Conservation (phyloP, 2,797 vertebrate species). For the Hoplostethus atlanticus region DNA sequence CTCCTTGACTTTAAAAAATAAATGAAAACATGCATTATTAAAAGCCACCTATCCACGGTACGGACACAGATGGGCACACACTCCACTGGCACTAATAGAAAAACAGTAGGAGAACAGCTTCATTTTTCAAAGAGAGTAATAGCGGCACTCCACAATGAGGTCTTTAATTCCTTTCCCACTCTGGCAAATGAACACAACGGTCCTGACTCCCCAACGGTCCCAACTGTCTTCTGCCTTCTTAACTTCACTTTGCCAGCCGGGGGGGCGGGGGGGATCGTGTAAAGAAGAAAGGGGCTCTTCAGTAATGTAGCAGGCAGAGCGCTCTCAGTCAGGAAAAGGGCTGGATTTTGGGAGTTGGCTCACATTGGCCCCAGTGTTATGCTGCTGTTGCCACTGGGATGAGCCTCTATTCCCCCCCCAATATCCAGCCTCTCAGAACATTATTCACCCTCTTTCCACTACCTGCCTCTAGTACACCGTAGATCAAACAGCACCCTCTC, state of each 20-base stretch:
- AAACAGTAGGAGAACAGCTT: slow-evolving; percentile 79
- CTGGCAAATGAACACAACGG: slow-evolving; percentile 73
- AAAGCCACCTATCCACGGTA: slow-evolving; percentile 67
- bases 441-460: slow-evolving; percentile 54
- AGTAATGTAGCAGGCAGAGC: slow-evolving; percentile 69
- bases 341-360: slow-evolving; percentile 51
- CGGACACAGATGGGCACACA: slow-evolving; percentile 70
- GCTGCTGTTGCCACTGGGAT: slow-evolving; percentile 22
- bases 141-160: slow-evolving; percentile 73
- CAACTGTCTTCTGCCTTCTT: slow-evolving; percentile 56
- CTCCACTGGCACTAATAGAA: slow-evolving; percentile 78
- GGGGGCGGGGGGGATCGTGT: slow-evolving; percentile 39
- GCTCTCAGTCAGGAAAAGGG: slow-evolving; percentile 55
- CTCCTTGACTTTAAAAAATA: slow-evolving; percentile 72
- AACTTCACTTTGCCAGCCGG: slow-evolving; percentile 60
- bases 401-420: slow-evolving; percentile 23
- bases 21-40: slow-evolving; percentile 83
- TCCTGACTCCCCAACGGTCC: slow-evolving; percentile 64
- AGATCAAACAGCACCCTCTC: slow-evolving; percentile 75
- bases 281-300: slow-evolving; percentile 53
- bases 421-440: slow-evolving; percentile 40
- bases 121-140: slow-evolving; percentile 82
- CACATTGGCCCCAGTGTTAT: slow-evolving; percentile 37
- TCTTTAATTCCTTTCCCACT: slow-evolving; percentile 75
- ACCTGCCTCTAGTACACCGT: slow-evolving; percentile 31